Conservation (phyloP, 1,140 invertebrate genomes). For the Bilobella aurantiaca region DNA sequence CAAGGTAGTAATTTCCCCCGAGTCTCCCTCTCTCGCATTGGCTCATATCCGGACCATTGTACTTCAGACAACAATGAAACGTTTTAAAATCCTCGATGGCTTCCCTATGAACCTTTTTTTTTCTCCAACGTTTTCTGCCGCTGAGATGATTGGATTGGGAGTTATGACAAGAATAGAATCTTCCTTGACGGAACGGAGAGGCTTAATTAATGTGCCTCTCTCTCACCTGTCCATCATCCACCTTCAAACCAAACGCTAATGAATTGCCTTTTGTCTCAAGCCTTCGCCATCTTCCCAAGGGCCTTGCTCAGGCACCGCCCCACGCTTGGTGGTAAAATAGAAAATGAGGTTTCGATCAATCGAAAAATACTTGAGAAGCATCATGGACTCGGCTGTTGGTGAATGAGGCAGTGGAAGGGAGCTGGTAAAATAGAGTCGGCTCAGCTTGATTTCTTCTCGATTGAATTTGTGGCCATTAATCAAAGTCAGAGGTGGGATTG, state of each 20-base stretch:
- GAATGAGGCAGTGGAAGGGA: slow-evolving; percentile 1
- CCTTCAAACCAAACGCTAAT: slow-evolving; percentile 2
- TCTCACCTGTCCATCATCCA: slow-evolving; percentile 9
- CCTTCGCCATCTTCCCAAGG: slow-evolving; percentile 14
- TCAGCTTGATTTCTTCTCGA: slow-evolving; percentile 31
- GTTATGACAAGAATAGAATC: neutral
- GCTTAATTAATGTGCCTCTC: slow-evolving; percentile 9
- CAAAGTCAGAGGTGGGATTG: slow-evolving; percentile 20
- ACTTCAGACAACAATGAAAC: neutral
- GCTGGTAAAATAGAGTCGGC: slow-evolving; percentile 24
- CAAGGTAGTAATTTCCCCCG: neutral
- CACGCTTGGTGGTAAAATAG: slow-evolving; percentile 18
- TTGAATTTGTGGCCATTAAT: slow-evolving; percentile 29
- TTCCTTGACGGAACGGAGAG: neutral
- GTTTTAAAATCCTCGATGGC: neutral
- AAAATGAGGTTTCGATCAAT: slow-evolving; percentile 33
- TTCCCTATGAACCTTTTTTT: neutral
- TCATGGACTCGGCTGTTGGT: neutral
- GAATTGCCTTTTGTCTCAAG: neutral
- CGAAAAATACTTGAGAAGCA: neutral
- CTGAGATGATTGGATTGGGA: neutral
- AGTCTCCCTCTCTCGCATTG: neutral
- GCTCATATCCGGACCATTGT: neutral
- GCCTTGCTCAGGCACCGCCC: slow-evolving; percentile 5
- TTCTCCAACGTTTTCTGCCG: neutral